Evolutionary conservation across 2,113 vertebrate genomes (phyloP), one percentile per base, ranked within the genome.

Genomic region (Mohoua ochrocephala): DNA sequence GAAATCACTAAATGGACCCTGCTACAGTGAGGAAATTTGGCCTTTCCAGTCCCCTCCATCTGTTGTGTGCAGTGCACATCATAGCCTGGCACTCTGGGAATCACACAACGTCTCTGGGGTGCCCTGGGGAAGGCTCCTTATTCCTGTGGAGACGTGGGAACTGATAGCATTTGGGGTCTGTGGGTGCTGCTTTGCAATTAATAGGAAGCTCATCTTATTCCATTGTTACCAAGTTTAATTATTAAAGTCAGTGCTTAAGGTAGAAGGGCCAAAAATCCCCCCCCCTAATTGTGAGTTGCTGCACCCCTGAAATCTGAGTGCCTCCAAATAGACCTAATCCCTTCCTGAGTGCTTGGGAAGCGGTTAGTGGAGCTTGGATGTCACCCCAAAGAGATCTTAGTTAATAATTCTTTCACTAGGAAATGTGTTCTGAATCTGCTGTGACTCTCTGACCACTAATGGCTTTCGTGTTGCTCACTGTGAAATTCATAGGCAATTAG

Each of bases 371-470:
- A 79, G 78, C 53, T 83, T 80, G 67, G 78, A 79, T 87, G 70
- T 79, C 84, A 76, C 69, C 87, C 81, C 27, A 28, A 93, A 79
- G 57, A 88, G 84, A 90, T 77, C 31, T 74, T 54, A 56, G 75
- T 67, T 90, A 91, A 76, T 91, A 91, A 60, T 78, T 89, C 68
- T 80, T 85, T 50, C 82, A 37, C 8, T 1, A 80, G 70, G 65
- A 87, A 95, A 91, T 90, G 39, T 96, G 82, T 83, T 95, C 89
- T 84, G 93, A 61, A 91, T 94, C 57, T 87, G 4, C 60, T 76
- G 11, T 7, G 39, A 50, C 78, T 89, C 20, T 91, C 84, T 93
- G 91, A 93, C 87, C 91, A 77, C 92, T 90, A 90, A 94, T 91
- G 70, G 50, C 63, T 96, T 96, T 93, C 9, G 2, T 70, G 84